Evolutionary conservation across 2,797 vertebrate genomes (phyloP).

Genomic region (Hippopotamyrus pictus): DNA sequence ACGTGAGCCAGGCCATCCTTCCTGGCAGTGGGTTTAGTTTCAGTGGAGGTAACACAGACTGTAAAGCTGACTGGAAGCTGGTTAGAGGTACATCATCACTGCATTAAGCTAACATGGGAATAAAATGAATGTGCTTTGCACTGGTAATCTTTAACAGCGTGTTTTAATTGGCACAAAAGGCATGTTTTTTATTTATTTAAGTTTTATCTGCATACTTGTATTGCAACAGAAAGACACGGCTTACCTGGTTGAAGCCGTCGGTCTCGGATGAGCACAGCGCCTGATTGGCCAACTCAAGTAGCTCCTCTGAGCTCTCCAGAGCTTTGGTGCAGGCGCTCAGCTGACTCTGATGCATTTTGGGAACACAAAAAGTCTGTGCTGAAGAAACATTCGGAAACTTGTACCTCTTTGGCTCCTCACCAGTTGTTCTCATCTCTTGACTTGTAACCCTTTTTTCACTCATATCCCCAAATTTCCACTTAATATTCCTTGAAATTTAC

Average conservation of each 20-base stretch:
- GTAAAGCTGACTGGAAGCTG: background rate
- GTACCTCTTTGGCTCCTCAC: background rate
- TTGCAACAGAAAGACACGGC: background rate
- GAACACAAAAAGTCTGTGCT: background rate
- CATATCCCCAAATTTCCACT: background rate
- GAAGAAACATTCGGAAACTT: background rate
- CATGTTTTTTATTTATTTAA: background rate
- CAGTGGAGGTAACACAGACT: background rate
- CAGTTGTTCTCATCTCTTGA: background rate
- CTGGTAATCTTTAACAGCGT: background rate
- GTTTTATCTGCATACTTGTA: background rate
- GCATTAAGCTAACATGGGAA: background rate
- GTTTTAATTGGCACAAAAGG: background rate
- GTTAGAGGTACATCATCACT: background rate
- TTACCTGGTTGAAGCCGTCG: slow-evolving; percentile 77
- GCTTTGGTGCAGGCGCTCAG: slow-evolving; percentile 81
- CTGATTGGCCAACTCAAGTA: slow-evolving; percentile 87
- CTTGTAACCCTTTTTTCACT: background rate
- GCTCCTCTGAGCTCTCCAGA: slow-evolving; percentile 90
- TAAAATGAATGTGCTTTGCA: background rate
- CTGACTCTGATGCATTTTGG: slow-evolving; percentile 67
- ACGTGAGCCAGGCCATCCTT: background rate
- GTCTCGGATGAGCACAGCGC: slow-evolving; percentile 73
- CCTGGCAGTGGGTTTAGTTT: background rate
- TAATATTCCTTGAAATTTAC: background rate